These are phyloP conservation scores for Melanotaenia boesemani DNA, from an alignment of 2,797 vertebrate species.

Conservation along the genomic window DNA sequence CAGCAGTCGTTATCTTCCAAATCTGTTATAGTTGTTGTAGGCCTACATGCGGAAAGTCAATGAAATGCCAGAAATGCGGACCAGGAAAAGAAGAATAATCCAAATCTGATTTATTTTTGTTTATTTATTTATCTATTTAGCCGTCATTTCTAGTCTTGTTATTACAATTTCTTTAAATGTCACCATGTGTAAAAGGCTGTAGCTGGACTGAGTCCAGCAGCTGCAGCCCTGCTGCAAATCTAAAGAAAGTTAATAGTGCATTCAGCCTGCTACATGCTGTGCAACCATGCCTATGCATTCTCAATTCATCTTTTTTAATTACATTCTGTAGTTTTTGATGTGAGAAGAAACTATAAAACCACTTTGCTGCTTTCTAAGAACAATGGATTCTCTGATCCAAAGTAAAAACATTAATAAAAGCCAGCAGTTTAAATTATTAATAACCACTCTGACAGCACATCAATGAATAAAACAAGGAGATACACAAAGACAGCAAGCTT, in stretches of 20 bases:
- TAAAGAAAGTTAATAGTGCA: not conserved
- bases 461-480: slow-evolving; percentile 30
- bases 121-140: not conserved
- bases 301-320: not conserved
- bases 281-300: not conserved
- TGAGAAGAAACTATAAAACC: not conserved
- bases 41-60: not conserved
- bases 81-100: not conserved
- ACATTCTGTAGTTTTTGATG: not conserved
- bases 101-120: slow-evolving; percentile 18
- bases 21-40: not conserved
- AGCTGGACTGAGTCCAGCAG: not conserved
- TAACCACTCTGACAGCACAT: slow-evolving; percentile 20
- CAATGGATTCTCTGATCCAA: not conserved
- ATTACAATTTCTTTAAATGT: slow-evolving; percentile 49
- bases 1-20: not conserved
- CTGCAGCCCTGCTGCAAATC: not conserved
- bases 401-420: slow-evolving; percentile 14
- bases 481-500: slow-evolving; percentile 9
- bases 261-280: not conserved
- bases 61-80: slow-evolving; percentile 5
- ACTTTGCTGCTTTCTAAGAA: not conserved
- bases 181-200: slow-evolving; percentile 11
- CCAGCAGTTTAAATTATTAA: slow-evolving; percentile 26
- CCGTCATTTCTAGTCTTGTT: slow-evolving; percentile 31